These are phyloP conservation scores for Dissostichus mawsoni DNA, from an alignment of 2,113 vertebrate species.

Conservation along the genomic window DNA sequence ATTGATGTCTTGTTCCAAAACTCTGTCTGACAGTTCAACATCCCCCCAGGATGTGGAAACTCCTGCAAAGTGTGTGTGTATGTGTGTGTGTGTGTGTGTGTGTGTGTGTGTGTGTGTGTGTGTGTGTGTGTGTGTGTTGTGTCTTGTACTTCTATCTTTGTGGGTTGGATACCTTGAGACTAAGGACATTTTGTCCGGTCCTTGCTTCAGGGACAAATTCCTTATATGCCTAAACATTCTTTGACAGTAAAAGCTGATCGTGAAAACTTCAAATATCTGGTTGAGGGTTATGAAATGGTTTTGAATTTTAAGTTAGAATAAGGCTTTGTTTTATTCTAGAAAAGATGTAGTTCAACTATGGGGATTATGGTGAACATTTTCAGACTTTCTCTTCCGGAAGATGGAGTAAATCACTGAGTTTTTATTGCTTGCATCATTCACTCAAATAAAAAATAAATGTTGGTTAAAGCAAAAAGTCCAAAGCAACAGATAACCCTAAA, in stretches of 20 bases:
- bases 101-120: not conserved
- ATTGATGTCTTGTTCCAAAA: slow-evolving; percentile 33
- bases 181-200: not conserved
- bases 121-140: not conserved
- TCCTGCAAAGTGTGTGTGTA: slow-evolving; percentile 10
- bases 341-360: too few relatives aligned
- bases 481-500: not conserved
- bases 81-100: slow-evolving; percentile 1
- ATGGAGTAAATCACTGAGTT: too few relatives aligned
- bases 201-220: not conserved
- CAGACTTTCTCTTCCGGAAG: too few relatives aligned
- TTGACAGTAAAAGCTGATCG: not conserved
- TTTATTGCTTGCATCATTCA: not conserved
- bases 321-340: not conserved
- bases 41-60: slow-evolving; percentile 40
- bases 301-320: not conserved
- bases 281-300: not conserved
- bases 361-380: too few relatives aligned
- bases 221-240: not conserved
- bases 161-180: slow-evolving; percentile 3
- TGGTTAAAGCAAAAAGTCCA: not conserved
- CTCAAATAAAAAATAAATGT: not conserved
- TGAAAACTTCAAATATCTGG: not conserved
- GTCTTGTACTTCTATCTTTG: slow-evolving; percentile 6
- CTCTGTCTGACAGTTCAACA: slow-evolving; percentile 15